phyloP scores from a whole-genome alignment of 2,113 vertebrate species.

The Trochalopteron elliotii region DNA sequence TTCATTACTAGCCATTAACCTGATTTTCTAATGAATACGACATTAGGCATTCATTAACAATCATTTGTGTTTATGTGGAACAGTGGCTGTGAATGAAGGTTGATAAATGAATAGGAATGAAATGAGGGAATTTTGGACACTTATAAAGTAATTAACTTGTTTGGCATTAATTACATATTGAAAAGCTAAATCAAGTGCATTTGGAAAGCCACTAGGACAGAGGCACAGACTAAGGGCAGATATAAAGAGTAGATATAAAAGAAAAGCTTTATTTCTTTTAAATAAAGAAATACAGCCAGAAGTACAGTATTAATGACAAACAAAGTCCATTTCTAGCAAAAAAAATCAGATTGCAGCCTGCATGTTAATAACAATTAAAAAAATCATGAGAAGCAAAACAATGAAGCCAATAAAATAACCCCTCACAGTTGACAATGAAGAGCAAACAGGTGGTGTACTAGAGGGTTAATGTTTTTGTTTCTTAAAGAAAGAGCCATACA shows the following conservation, averaged over 20 bases:
- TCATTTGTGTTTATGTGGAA: conserved; percentile 81
- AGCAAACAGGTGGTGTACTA: conserved; percentile 75
- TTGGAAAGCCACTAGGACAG: conserved; percentile 75
- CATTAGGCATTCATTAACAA: conserved; percentile 84
- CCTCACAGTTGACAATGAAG: conserved; percentile 62
- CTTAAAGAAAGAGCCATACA: conserved; percentile 29
- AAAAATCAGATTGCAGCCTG: conserved; percentile 50
- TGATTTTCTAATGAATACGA: conserved; percentile 83
- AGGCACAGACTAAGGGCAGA: conserved; percentile 68
- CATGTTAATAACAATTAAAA: conserved; percentile 56
- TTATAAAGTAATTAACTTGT: conserved; percentile 87
- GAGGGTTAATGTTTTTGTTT: conserved; percentile 69
- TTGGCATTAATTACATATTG: conserved; percentile 86
- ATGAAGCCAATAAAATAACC: conserved; percentile 49
- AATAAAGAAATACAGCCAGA: conserved; percentile 61
- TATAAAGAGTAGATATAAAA: conserved; percentile 64
- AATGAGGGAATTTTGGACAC: conserved; percentile 80
- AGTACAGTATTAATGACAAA: conserved; percentile 72
- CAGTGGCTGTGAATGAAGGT: conserved; percentile 75
- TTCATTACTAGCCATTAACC: conserved; percentile 79
- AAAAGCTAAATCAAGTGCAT: conserved; percentile 88
- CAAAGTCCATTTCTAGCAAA: conserved; percentile 49
- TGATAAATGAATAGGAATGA: conserved; percentile 82
- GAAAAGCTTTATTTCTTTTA: conserved; percentile 68
- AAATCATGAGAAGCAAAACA: conserved; percentile 61